phyloP scores from a whole-genome alignment of 2,113 vertebrate genomes.

The Oreochromis tanganicae region DNA sequence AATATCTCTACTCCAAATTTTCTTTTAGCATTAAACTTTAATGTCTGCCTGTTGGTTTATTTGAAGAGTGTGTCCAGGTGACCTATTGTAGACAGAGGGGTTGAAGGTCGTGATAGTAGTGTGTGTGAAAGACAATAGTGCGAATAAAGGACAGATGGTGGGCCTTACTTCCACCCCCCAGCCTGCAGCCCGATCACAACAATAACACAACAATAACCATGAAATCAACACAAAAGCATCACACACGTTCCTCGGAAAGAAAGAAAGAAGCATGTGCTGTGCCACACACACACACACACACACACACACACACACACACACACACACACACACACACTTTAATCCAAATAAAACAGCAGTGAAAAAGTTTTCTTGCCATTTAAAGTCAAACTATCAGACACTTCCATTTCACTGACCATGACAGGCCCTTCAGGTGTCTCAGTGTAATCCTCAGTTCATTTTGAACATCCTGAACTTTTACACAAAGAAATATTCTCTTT shows the following conservation, averaged over 20 bases:
- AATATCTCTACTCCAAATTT: neutral
- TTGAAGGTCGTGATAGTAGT: conserved; percentile 1
- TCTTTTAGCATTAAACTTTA: neutral
- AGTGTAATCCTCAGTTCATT: neutral
- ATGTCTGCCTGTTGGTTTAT: neutral
- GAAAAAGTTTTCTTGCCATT: neutral
- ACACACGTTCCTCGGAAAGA: conserved; percentile 10
- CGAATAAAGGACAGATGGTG: conserved; percentile 62
- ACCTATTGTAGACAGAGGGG: neutral
- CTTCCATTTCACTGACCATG: neutral
- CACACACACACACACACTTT: neutral
- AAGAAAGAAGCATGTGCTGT: conserved; percentile 4
- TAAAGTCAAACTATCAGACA: neutral
- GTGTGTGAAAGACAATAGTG: conserved; percentile 51
- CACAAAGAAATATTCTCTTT: neutral
- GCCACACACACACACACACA: conserved; percentile 10
- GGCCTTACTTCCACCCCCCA: conserved; percentile 21
- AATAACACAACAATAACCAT: conserved; percentile 47
- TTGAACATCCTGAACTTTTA: neutral
- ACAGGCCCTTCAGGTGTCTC: fast-evolving
- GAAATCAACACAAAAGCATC: conserved; percentile 49
- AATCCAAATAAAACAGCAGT: neutral
- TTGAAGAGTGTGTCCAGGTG: neutral
- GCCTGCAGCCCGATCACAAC: conserved; percentile 22
- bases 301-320: neutral